Conservation (phyloP, 2,797 vertebrate species). For the Oryzias sinensis region DNA sequence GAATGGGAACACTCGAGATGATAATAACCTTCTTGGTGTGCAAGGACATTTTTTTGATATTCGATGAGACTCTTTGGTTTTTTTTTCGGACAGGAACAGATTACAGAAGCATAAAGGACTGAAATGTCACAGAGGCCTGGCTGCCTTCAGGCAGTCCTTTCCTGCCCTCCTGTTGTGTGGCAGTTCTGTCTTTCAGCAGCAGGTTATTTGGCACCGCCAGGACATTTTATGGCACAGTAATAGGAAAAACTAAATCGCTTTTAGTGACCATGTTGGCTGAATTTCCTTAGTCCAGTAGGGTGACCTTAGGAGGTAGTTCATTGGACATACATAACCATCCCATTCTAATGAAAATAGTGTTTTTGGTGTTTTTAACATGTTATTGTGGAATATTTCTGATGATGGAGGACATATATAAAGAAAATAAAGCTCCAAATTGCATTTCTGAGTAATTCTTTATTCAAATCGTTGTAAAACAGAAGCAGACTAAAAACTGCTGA, state of each 20-base stretch:
- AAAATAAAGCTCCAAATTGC: no score
- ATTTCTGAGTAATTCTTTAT: no score
- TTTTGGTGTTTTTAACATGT: no score
- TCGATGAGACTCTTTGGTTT: slow-evolving; percentile 32
- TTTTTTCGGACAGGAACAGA: slow-evolving; percentile 40
- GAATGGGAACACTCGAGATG: slow-evolving; percentile 17
- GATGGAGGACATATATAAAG: no score
- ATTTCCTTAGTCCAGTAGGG: slow-evolving; percentile 15
- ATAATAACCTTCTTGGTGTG: slow-evolving; percentile 24
- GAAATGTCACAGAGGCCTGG: slow-evolving; percentile 61
- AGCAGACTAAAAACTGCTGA: no score
- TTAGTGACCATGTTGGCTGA: slow-evolving; percentile 22
- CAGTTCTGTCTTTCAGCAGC: slow-evolving; percentile 61
- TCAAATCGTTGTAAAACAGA: no score
- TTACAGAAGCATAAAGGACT: slow-evolving; percentile 51
- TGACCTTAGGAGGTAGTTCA: slow-evolving; percentile 14
- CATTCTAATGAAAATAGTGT: no score
- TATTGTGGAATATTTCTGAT: no score
- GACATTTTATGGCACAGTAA: slow-evolving; percentile 53
- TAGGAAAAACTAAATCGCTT: slow-evolving; percentile 45
- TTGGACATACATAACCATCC: no score
- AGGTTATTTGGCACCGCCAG: slow-evolving; percentile 52
- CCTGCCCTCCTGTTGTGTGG: slow-evolving; percentile 53
- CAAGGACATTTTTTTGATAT: slow-evolving; percentile 31
- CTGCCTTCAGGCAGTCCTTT: slow-evolving; percentile 49